Evolutionary conservation across 2,797 vertebrate genomes (phyloP), one percentile per base, ranked within the genome.

Genomic region (Sphenopsis melanotis): DNA sequence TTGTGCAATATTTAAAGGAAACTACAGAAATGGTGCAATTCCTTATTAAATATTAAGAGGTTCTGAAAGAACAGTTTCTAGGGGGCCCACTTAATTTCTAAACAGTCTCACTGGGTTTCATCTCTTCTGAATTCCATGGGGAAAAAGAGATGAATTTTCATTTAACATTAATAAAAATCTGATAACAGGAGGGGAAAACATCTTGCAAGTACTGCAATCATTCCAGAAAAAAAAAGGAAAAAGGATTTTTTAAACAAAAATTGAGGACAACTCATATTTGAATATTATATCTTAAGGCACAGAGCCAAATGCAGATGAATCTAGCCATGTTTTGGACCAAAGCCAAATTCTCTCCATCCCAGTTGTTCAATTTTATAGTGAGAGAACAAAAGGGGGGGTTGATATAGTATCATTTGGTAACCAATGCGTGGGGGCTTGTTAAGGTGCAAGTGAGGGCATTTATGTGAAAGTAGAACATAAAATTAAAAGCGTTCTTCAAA

Each of bases 201-300:
- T 78, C 55, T 89, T 86, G 55, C 44, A 69, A 87, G 59, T 36
- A 53, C 21, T 39, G 47, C 32, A 78, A 52, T 42, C 36, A 68
- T 18, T 26, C 19, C 39, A 53, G 34, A 61, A 66, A 72, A 47
- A 47, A 56, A 50, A 36, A 56, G 22, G 69, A 91, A 84, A 89
- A 95, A 92, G 87, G 90, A 97, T 97, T 90, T 98, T 97, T 98
- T 96, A 97, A 96, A 96, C 87, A 96, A 97, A 97, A 97, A 97
- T 97, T 97, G 98, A 97, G 97, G 93, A 95, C 92, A 97, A 96
- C 90, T 97, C 97, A 94, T 95, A 97, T 97, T 97, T 97, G 96
- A 98, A 97, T 97, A 97, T 97, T 97, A 97, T 97, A 98, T 97
- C 96, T 98, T 97, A 96, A 95, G 97, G 97, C 98, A 97, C 77